These are phyloP conservation scores for Chaetura pelagica DNA, from an alignment of 2,113 vertebrate genomes.

Conservation along the genomic window DNA sequence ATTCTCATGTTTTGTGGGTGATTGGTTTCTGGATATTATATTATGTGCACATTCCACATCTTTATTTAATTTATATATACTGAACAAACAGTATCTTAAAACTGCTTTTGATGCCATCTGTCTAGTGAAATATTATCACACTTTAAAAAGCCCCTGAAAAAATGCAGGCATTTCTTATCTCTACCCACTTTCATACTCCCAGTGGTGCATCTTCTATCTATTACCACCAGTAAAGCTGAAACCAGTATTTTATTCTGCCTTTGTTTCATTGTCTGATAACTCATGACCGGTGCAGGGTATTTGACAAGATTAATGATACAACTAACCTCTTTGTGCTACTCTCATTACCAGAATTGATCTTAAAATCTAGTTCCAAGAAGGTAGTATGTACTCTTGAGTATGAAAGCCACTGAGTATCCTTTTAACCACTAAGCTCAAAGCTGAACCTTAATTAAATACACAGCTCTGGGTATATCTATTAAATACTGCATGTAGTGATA, in stretches of 20 bases:
- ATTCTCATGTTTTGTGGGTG: background rate
- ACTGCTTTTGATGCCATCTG: background rate
- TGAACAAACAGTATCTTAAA: background rate
- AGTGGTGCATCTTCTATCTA: background rate
- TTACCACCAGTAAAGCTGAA: background rate
- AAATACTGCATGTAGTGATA: background rate
- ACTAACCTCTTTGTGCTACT: conserved; percentile 1
- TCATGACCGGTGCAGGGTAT: background rate
- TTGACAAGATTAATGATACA: conserved; percentile 46
- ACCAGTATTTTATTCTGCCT: background rate
- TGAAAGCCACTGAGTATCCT: background rate
- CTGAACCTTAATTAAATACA: background rate
- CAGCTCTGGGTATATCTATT: background rate
- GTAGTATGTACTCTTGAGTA: background rate
- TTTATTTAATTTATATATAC: background rate
- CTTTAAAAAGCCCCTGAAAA: background rate
- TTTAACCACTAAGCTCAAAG: background rate
- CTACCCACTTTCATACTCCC: background rate
- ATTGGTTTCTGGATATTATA: background rate
- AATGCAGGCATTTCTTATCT: background rate
- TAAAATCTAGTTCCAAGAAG: conserved; percentile 11
- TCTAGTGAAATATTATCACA: background rate
- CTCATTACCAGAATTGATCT: conserved; percentile 37
- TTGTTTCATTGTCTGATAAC: background rate
- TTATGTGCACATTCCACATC: background rate